Conservation (phyloP, 2,797 vertebrate genomes). For the Notoglanidium macrostoma region DNA sequence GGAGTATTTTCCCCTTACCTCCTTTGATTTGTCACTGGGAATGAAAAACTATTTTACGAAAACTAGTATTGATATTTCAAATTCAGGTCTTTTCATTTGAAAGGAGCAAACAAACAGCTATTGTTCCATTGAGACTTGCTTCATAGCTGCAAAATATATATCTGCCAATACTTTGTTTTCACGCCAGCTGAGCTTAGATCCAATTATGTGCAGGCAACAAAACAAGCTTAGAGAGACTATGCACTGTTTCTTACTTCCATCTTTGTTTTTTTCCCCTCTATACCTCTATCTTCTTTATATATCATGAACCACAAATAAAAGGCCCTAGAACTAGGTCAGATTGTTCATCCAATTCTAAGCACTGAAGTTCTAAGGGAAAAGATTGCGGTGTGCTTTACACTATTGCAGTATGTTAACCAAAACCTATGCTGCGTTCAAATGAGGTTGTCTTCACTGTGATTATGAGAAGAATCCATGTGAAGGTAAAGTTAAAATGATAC, state of each 20-base stretch:
- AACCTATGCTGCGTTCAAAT: background rate
- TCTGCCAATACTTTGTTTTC: slow-evolving; percentile 52
- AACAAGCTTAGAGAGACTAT: slow-evolving; percentile 32
- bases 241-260: slow-evolving; percentile 25
- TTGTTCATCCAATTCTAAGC: background rate
- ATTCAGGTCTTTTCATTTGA: slow-evolving; percentile 50
- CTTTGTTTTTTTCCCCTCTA: background rate
- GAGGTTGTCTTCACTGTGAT: background rate
- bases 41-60: slow-evolving; percentile 26
- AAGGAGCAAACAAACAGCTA: slow-evolving; percentile 37
- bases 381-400: background rate
- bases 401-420: background rate
- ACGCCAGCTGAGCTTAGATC: slow-evolving; percentile 50
- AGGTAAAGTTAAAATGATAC: background rate
- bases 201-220: slow-evolving; percentile 45
- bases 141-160: slow-evolving; percentile 38
- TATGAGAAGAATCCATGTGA: background rate
- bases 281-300: slow-evolving; percentile 13
- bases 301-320: slow-evolving; percentile 18
- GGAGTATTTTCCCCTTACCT: slow-evolving; percentile 30
- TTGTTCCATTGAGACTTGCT: slow-evolving; percentile 32
- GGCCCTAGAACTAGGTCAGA: slow-evolving; percentile 12
- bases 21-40: slow-evolving; percentile 3
- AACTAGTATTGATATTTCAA: slow-evolving; percentile 49
- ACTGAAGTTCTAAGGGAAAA: background rate